Evolutionary conservation across 2,888 invertebrate genomes (phyloP).

Genomic region (Norana najaformis): DNA sequence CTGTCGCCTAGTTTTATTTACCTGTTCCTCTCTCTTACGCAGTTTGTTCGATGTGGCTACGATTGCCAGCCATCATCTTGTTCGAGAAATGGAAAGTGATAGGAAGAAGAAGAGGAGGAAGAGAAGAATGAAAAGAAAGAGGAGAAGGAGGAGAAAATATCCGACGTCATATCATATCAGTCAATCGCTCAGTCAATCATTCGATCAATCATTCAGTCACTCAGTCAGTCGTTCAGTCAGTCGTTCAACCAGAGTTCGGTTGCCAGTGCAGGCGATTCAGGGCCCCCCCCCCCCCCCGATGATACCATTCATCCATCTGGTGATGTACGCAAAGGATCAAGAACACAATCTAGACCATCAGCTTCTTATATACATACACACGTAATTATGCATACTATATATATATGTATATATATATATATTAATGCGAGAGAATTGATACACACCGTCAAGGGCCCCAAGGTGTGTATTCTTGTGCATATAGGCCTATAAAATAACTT

Average conservation of each 20-base stretch:
- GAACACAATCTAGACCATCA: background rate
- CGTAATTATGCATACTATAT: too few relatives aligned
- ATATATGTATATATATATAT: background rate
- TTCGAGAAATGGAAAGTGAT: background rate
- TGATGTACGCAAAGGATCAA: background rate
- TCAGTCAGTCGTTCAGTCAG: too few relatives aligned
- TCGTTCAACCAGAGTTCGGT: background rate
- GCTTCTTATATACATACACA: background rate
- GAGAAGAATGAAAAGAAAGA: background rate
- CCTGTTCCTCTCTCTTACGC: background rate
- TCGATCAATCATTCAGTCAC: too few relatives aligned
- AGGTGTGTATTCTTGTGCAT: too few relatives aligned
- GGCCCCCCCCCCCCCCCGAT: background rate
- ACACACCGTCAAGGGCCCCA: too few relatives aligned
- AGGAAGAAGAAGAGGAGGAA: background rate
- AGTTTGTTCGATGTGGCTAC: background rate
- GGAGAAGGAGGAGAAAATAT: background rate
- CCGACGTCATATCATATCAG: background rate
- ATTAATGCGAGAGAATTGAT: background rate
- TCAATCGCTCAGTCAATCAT: background rate
- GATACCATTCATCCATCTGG: background rate
- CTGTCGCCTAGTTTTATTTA: too few relatives aligned
- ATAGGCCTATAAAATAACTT: background rate
- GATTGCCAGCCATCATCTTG: background rate
- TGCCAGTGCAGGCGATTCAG: too few relatives aligned